These are phyloP conservation scores for Cardiocondyla obscurior DNA, from an alignment of 1,140 invertebrate species.

Conservation along the genomic window DNA sequence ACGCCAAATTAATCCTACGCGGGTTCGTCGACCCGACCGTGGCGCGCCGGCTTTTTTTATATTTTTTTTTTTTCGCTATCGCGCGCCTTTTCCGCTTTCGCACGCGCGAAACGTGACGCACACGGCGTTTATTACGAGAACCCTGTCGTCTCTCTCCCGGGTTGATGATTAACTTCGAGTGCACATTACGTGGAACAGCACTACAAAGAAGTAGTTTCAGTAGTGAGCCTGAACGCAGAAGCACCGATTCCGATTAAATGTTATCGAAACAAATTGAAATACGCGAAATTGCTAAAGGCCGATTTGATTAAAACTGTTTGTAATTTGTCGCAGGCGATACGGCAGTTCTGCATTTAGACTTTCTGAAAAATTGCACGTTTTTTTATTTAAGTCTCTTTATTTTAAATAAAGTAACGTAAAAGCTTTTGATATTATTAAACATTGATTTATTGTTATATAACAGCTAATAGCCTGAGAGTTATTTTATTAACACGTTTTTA, in stretches of 20 bases:
- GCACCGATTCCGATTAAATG: neutral
- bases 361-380: neutral
- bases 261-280: neutral
- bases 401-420: neutral
- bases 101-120: slow-evolving; percentile 36
- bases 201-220: neutral
- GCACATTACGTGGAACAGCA: neutral
- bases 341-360: neutral
- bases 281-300: too few species aligned
- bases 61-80: slow-evolving; percentile 50
- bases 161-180: neutral
- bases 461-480: too few species aligned
- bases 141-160: neutral
- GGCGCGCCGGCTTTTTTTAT: slow-evolving; percentile 37
- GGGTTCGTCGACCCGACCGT: slow-evolving; percentile 34
- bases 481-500: neutral
- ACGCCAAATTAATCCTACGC: slow-evolving; percentile 45
- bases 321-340: neutral
- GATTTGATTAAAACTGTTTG: neutral
- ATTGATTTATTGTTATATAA: neutral
- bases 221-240: neutral
- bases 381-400: neutral
- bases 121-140: slow-evolving; percentile 14
- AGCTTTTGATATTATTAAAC: neutral
- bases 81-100: slow-evolving; percentile 49